Evolutionary conservation across 2,797 vertebrate genomes (phyloP), one percentile per base, ranked within the genome.

Genomic region (Otolemur crassicaudatus): DNA sequence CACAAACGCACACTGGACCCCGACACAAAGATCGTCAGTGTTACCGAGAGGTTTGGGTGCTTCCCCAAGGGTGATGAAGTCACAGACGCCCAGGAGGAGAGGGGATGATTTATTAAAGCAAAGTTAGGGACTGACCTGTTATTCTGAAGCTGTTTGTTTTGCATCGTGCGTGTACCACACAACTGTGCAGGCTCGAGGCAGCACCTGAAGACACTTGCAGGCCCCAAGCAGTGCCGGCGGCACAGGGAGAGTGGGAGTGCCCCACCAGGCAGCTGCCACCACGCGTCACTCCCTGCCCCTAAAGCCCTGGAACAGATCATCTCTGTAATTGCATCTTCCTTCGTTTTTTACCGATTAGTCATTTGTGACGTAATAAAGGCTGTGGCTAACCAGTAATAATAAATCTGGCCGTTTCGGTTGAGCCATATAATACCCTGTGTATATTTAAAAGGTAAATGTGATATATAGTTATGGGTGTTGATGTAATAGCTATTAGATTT

Each of bases 401-500:
- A 98, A 98, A 98, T 98, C 98, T 97, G 97, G 97, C 96, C 86
- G 92, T 98, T 98, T 98, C 92, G 93, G 98, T 96, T 97, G 95
- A 98, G 97, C 97, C 97, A 60, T 95, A n/a, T 94, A 97, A 97
- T 96, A 94, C 96, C 97, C 97, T 96, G 96, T 97, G 97, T 98
- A 91, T 98, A 97, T 98, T 97, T 98, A 98, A 98, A 98, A 98
- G 98, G 98, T 98, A 98, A 98, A 97, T 83, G 5, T 99, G 98
- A 98, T 98, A 97, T 98, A 98, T 95, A 87, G 98, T 98, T 98
- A 97, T 98, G 98, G 97, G 95, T 98, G 98, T 98, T 98, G 98
- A 98, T 98, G 98, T 98, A 98, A 98, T 98, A 98, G 98, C 98
- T 97, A 95, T 98, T 98, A 98, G 98, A 99, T 98, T 98, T 98